A percentile compares a stretch with the other conserved stretches of the same genome.
These are phyloP conservation scores for Synchiropus splendidus DNA, from an alignment of 2,113 vertebrate genomes.

Conservation along the genomic window DNA sequence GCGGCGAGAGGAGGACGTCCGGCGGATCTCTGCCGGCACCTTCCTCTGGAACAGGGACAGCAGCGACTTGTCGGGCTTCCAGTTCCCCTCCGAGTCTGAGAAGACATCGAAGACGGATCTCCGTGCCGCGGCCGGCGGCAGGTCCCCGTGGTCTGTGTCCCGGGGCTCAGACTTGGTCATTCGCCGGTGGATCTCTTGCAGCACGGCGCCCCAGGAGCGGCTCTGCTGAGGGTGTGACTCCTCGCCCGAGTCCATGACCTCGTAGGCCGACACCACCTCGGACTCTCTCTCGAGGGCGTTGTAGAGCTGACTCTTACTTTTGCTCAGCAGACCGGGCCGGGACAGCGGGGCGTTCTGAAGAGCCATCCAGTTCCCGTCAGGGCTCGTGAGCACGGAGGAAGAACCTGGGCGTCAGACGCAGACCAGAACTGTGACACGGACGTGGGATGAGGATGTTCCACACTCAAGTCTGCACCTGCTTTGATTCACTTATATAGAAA, in stretches of 20 bases:
- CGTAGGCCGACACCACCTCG: conserved; percentile 76
- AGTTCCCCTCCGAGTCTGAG: conserved; percentile 41
- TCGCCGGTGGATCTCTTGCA: conserved; percentile 50
- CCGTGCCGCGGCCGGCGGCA: not conserved
- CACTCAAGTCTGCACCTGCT: not conserved
- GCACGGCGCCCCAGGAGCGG: conserved; percentile 40
- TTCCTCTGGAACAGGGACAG: conserved; percentile 41
- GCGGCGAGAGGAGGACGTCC: conserved; percentile 25
- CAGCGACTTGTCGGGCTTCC: conserved; percentile 30
- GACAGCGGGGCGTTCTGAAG: conserved; percentile 71
- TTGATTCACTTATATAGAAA: not conserved
- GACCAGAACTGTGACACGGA: conserved; percentile 5
- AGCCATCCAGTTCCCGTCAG: conserved; percentile 91
- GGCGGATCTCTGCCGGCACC: conserved; percentile 34
- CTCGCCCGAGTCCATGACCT: conserved; percentile 78
- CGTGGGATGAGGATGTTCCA: not conserved
- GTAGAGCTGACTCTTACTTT: conserved; percentile 77
- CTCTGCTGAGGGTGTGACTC: conserved; percentile 68
- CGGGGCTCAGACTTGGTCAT: conserved; percentile 20
- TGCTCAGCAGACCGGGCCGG: conserved; percentile 73
- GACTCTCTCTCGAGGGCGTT: conserved; percentile 79
- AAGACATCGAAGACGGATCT: conserved; percentile 11
- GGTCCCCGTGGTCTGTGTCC: not conserved
- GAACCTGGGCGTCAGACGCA: conserved; percentile 36
- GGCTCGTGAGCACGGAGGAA: conserved; percentile 76